A percentile compares a stretch with the other conserved stretches of the same genome.
Evolutionary conservation across 2,797 vertebrate genomes (phyloP).

Genomic region (Pyrrhura leucotis): DNA sequence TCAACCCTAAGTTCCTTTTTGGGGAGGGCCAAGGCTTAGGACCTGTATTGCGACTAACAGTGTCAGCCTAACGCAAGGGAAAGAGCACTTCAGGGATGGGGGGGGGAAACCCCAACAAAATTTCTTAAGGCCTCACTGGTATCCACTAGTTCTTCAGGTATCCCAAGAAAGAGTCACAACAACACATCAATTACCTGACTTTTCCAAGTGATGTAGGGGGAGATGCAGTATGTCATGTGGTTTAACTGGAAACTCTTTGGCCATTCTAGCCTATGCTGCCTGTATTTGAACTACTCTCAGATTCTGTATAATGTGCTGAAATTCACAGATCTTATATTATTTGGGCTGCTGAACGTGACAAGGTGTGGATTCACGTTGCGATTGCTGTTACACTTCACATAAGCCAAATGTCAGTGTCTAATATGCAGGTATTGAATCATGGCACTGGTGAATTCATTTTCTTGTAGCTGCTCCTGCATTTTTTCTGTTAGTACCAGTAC

Average conservation of each 20-base stretch:
- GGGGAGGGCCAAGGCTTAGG: neutral
- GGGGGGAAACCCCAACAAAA: fast-evolving
- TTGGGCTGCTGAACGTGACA: neutral
- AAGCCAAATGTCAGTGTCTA: neutral
- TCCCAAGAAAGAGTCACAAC: neutral
- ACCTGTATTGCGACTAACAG: neutral
- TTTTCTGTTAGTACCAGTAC: neutral
- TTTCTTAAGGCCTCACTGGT: neutral
- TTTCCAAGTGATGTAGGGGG: neutral
- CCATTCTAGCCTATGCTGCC: neutral
- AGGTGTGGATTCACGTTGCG: conserved; percentile 10
- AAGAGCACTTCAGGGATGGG: fast-evolving
- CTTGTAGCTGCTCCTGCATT: neutral
- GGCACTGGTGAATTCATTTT: neutral
- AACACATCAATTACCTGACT: neutral
- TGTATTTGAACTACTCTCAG: neutral
- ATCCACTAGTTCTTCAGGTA: neutral
- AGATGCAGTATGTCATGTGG: neutral
- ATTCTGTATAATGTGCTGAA: neutral
- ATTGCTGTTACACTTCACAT: conserved; percentile 5
- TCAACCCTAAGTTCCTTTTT: neutral
- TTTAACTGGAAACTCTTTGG: neutral
- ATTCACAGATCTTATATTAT: neutral
- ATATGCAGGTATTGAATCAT: neutral
- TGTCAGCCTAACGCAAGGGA: neutral